Conservation (phyloP, 2,888 invertebrate genomes). For the Lumbricus terrestris region DNA sequence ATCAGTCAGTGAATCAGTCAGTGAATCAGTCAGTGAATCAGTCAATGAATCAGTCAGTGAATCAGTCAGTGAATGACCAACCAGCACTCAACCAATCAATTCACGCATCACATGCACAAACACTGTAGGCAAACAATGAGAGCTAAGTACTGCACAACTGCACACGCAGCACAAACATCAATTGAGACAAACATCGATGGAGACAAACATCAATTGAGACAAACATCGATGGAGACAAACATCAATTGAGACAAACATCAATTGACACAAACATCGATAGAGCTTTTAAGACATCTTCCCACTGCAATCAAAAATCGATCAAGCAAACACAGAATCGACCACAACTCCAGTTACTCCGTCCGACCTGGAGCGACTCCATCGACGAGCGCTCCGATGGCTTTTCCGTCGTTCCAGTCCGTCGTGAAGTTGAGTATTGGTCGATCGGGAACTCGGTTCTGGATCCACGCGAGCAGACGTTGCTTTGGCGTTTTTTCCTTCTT, state of each 20-base stretch:
- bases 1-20: too few species aligned
- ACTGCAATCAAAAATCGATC: neutral
- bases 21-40: too few species aligned
- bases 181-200: too few species aligned
- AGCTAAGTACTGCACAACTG: too few species aligned
- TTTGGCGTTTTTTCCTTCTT: constrained; percentile 61
- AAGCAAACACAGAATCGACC: neutral
- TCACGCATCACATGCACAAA: neutral
- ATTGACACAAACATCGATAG: neutral
- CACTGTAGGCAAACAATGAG: neutral
- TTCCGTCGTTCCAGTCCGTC: constrained; percentile 85
- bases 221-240: too few species aligned
- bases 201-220: too few species aligned
- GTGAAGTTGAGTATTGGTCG: constrained; percentile 83
- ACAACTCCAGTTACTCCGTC: too few species aligned
- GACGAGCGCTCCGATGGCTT: constrained; percentile 83
- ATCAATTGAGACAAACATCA: too few species aligned
- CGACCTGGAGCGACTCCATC: constrained; percentile 81
- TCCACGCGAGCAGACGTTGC: constrained; percentile 70
- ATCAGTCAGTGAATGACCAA: neutral
- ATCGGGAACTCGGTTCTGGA: constrained; percentile 79
- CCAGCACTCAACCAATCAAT: neutral
- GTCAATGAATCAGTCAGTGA: too few species aligned
- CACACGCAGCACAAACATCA: neutral
- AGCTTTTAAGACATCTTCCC: neutral